Evolutionary conservation across 2,888 invertebrate species (phyloP).

Genomic region (Onchidella celtica): DNA sequence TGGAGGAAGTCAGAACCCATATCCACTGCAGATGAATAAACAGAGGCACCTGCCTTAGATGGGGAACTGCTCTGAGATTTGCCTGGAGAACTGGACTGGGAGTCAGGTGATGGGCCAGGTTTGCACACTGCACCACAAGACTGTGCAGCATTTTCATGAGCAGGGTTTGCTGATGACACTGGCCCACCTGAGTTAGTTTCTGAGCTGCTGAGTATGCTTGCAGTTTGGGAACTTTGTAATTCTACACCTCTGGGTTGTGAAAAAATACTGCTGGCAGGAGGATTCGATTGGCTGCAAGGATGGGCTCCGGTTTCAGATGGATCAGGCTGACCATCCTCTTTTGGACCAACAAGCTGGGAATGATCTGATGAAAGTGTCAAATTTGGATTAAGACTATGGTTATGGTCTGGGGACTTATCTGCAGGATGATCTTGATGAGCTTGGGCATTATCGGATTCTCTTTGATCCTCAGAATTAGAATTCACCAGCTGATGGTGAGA

Average conservation of each 20-base stretch:
- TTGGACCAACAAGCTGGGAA: too few species aligned
- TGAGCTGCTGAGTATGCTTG: too few species aligned
- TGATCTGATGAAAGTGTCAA: not conserved
- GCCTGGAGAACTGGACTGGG: not conserved
- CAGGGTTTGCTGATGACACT: not conserved
- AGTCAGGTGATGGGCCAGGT: not conserved
- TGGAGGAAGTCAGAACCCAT: not conserved
- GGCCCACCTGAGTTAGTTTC: not conserved
- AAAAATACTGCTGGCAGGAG: not conserved
- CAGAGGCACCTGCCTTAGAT: not conserved
- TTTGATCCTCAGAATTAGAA: not conserved
- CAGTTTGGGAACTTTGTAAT: too few species aligned
- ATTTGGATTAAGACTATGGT: not conserved
- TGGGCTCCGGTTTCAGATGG: not conserved
- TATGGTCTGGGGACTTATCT: conserved; percentile 1
- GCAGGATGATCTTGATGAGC: not conserved
- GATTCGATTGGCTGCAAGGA: not conserved
- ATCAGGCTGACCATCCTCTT: too few species aligned
- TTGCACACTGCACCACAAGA: too few species aligned
- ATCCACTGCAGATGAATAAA: conserved; percentile 6
- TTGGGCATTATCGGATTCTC: not conserved
- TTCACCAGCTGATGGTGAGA: too few species aligned
- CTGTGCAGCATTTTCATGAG: not conserved
- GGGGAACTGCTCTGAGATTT: conserved; percentile 28
- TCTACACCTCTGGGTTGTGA: too few species aligned